These are phyloP conservation scores for Yponomeuta sedellus DNA, from an alignment of 2,888 invertebrate genomes.

Conservation along the genomic window DNA sequence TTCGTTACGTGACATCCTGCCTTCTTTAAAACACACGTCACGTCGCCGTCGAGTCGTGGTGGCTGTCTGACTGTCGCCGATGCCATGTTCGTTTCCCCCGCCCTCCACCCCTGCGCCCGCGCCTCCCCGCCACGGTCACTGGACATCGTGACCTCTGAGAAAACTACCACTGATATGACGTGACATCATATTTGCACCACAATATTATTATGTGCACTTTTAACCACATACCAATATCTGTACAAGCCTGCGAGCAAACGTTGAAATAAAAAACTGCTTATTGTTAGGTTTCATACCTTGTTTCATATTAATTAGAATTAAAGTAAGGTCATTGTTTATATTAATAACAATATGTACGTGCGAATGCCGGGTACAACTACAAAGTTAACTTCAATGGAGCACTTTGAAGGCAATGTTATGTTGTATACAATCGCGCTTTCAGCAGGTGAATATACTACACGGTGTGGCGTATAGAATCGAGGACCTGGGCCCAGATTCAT, in stretches of 20 bases:
- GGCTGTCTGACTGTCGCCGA: conserved; percentile 23
- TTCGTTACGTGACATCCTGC: conserved; percentile 1
- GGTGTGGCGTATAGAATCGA: too few species aligned
- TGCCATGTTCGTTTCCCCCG: conserved; percentile 14
- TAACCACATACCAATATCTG: background rate
- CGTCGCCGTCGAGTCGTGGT: conserved; percentile 31
- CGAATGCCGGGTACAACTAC: background rate
- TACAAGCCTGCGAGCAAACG: background rate
- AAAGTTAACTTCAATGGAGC: background rate
- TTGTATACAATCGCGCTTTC: background rate
- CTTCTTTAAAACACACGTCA: conserved; percentile 15
- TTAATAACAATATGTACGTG: conserved; percentile 12
- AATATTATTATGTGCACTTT: conserved; percentile 10
- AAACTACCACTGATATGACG: conserved; percentile 36
- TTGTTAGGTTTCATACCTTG: background rate
- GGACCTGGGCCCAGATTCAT: too few species aligned
- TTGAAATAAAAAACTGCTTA: background rate
- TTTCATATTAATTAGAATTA: conserved; percentile 9
- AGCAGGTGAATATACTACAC: too few species aligned
- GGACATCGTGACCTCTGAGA: conserved; percentile 66
- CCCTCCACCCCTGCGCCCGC: conserved; percentile 27
- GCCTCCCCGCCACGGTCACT: conserved; percentile 61
- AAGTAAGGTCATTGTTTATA: conserved; percentile 10
- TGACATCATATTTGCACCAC: conserved; percentile 9
- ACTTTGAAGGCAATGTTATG: background rate